phyloP scores from a whole-genome alignment of 2,888 invertebrate genomes.

The Tinea pellionella region DNA sequence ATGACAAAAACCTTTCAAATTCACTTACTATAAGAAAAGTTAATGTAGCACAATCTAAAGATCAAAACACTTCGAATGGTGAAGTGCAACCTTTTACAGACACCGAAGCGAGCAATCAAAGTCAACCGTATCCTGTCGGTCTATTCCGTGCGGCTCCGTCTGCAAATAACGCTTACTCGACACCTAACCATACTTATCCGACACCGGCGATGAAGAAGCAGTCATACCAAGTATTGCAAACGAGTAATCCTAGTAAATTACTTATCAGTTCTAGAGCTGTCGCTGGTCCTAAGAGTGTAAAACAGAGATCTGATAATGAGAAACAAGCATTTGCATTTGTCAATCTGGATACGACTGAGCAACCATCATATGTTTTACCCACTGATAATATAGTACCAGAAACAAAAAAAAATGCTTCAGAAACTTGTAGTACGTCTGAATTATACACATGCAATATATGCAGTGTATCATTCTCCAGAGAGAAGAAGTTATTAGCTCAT shows the following conservation, averaged over 20 bases:
- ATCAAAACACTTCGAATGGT: not conserved
- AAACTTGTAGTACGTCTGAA: slow-evolving; percentile 28
- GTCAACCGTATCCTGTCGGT: slow-evolving; percentile 50
- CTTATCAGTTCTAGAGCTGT: slow-evolving; percentile 32
- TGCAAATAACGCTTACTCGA: slow-evolving; percentile 22
- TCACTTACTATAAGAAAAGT: not conserved
- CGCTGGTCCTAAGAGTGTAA: not conserved
- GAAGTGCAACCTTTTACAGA: not conserved
- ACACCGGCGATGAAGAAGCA: slow-evolving; percentile 57
- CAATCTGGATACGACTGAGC: slow-evolving; percentile 53
- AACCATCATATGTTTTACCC: slow-evolving; percentile 55
- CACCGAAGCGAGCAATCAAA: not conserved
- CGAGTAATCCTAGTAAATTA: slow-evolving; percentile 55
- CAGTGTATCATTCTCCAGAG: slow-evolving; percentile 42
- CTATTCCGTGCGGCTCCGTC: slow-evolving; percentile 41
- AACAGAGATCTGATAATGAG: not conserved
- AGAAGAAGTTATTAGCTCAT: slow-evolving; percentile 52
- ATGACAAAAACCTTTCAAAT: not conserved
- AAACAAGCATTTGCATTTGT: slow-evolving; percentile 43
- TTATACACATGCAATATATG: slow-evolving; percentile 56
- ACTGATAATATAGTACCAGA: slow-evolving; percentile 57
- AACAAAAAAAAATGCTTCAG: slow-evolving; percentile 54
- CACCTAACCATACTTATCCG: slow-evolving; percentile 28
- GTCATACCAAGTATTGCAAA: slow-evolving; percentile 54
- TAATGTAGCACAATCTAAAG: too few species aligned